Evolutionary conservation across 1,140 invertebrate genomes (phyloP).

Genomic region (Heliconius hermathena): DNA sequence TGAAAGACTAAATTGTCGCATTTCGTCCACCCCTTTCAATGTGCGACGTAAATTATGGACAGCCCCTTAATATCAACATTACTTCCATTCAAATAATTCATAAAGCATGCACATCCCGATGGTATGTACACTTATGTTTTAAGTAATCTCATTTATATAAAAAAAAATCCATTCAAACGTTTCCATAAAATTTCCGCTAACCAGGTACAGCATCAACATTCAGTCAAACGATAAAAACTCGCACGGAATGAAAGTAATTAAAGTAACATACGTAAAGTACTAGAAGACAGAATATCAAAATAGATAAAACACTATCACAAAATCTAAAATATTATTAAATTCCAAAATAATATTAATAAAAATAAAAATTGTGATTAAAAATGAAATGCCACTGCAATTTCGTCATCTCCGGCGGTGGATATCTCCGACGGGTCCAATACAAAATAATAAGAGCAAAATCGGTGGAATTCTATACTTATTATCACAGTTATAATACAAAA

Average conservation of each 20-base stretch:
- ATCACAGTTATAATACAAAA: conserved; percentile 80
- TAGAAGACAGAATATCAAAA: conserved; percentile 72
- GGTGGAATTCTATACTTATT: conserved; percentile 80
- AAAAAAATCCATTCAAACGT: conserved; percentile 46
- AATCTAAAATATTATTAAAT: conserved; percentile 69
- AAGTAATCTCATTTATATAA: conserved; percentile 46
- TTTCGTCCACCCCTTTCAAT: too few relatives aligned
- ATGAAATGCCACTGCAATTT: conserved; percentile 57
- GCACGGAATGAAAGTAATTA: conserved; percentile 77
- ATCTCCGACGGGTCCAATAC: conserved; percentile 65
- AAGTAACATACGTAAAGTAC: conserved; percentile 78
- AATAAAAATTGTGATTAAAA: conserved; percentile 76
- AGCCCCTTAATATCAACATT: conserved; percentile 26
- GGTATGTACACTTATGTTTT: conserved; percentile 50
- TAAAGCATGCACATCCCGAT: conserved; percentile 38
- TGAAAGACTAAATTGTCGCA: too few relatives aligned
- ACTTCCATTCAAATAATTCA: conserved; percentile 34
- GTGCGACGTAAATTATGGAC: too few relatives aligned
- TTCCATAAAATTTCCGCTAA: conserved; percentile 48
- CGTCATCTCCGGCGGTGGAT: conserved; percentile 63
- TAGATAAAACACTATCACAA: conserved; percentile 66
- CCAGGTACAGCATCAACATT: conserved; percentile 68
- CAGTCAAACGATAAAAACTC: conserved; percentile 72
- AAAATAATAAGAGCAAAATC: conserved; percentile 59
- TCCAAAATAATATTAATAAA: conserved; percentile 69